phyloP scores from a whole-genome alignment of 2,888 invertebrate species.

The Mylabris sibirica region DNA sequence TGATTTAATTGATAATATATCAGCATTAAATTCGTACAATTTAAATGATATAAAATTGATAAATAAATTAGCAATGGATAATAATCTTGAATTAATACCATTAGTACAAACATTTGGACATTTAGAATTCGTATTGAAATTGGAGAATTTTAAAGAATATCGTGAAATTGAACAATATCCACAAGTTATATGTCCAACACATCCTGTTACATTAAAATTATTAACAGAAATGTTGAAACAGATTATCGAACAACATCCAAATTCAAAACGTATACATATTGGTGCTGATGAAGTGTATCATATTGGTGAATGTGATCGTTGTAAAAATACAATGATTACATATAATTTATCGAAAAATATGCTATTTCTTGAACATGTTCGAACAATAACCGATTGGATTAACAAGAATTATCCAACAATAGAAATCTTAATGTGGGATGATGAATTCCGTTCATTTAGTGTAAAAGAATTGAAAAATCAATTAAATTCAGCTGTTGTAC shows the following conservation, averaged over 20 bases:
- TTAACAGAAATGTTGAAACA: constrained; percentile 77
- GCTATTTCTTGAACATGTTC: constrained; percentile 71
- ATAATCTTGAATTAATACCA: constrained; percentile 76
- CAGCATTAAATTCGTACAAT: constrained; percentile 72
- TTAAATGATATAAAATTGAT: constrained; percentile 64
- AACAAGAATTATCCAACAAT: constrained; percentile 63
- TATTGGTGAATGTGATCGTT: constrained; percentile 70
- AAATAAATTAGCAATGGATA: constrained; percentile 63
- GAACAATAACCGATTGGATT: constrained; percentile 63
- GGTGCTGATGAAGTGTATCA: constrained; percentile 86
- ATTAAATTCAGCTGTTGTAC: constrained; percentile 64
- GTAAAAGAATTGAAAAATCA: constrained; percentile 61
- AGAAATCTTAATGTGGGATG: constrained; percentile 81
- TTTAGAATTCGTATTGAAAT: constrained; percentile 80
- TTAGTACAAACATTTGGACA: constrained; percentile 89
- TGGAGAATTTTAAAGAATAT: constrained; percentile 70
- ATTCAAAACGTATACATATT: constrained; percentile 68
- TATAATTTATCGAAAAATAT: constrained; percentile 63
- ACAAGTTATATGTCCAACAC: constrained; percentile 76
- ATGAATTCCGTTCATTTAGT: constrained; percentile 73
- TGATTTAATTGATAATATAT: constrained; percentile 66
- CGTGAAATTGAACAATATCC: constrained; percentile 70
- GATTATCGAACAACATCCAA: constrained; percentile 68
- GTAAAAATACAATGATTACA: constrained; percentile 59
- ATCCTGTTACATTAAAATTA: constrained; percentile 65